A percentile compares a stretch with the other conserved stretches of the same genome.
phyloP scores from a whole-genome alignment of 1,140 invertebrate species.

The Lineus longissimus region DNA sequence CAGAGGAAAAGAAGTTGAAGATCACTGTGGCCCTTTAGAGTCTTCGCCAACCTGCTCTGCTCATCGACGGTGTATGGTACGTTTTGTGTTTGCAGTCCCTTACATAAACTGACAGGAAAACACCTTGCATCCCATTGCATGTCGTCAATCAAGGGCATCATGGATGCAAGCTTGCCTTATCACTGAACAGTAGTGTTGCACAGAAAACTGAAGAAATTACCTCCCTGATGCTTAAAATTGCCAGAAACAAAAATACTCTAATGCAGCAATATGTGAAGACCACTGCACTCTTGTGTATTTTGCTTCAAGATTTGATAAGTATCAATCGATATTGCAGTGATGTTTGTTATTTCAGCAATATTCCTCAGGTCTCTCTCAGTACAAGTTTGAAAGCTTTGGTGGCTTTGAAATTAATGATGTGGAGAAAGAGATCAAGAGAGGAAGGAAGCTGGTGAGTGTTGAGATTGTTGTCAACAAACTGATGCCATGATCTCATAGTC shows the following conservation, averaged over 20 bases:
- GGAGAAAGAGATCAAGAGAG: conserved; percentile 26
- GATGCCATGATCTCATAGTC: not conserved
- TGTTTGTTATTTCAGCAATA: conserved; percentile 30
- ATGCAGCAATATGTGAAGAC: no score
- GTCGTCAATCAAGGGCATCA: no score
- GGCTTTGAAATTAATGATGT: conserved; percentile 31
- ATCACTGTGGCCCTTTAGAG: conserved; percentile 17
- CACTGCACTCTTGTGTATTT: not conserved
- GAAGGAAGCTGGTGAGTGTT: conserved; percentile 22
- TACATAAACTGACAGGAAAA: not conserved
- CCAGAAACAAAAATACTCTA: no score
- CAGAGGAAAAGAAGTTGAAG: conserved; percentile 16
- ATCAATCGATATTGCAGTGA: no score
- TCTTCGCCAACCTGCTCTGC: conserved; percentile 15
- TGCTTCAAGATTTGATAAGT: no score
- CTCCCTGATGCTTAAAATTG: no score
- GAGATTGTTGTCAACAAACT: not conserved
- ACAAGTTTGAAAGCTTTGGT: conserved; percentile 28
- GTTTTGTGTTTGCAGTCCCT: not conserved
- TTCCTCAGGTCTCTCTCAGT: conserved; percentile 28
- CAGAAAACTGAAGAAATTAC: no score
- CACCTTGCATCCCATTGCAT: no score
- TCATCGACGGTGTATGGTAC: conserved; percentile 25
- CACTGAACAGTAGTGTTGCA: no score
- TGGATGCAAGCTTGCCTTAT: no score